These are phyloP conservation scores for Leptinotarsa defecta DNA, from an alignment of 1,140 invertebrate species.

Conservation along the genomic window DNA sequence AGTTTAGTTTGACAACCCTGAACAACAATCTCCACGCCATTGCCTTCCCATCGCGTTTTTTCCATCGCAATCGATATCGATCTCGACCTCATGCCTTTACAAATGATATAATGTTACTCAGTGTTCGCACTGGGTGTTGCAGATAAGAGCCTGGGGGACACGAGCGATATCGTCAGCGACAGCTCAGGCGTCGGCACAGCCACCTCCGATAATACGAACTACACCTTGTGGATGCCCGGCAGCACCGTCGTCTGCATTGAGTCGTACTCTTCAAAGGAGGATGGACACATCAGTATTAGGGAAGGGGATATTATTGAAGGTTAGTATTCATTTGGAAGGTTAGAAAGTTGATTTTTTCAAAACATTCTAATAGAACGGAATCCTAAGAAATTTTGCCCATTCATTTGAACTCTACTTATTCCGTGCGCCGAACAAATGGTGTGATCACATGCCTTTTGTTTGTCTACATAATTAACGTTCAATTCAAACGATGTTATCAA, in stretches of 20 bases:
- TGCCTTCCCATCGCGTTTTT: not conserved
- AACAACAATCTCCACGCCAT: too few relatives aligned
- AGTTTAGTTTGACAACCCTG: too few relatives aligned
- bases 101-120: conserved; percentile 45
- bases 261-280: conserved; percentile 72
- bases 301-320: conserved; percentile 92
- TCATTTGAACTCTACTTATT: too few relatives aligned
- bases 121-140: conserved; percentile 59
- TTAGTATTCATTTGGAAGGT: conserved; percentile 54
- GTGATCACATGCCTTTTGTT: too few relatives aligned
- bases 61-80: not conserved
- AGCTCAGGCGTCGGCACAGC: conserved; percentile 87
- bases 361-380: too few relatives aligned
- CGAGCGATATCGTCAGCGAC: conserved; percentile 87
- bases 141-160: conserved; percentile 87
- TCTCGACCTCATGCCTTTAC: conserved; percentile 23
- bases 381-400: too few relatives aligned
- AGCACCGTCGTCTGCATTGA: conserved; percentile 87
- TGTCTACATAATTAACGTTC: too few relatives aligned
- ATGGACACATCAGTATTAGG: conserved; percentile 77
- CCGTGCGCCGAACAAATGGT: too few relatives aligned
- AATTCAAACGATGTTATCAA: too few relatives aligned
- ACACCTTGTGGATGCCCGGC: conserved; percentile 76
- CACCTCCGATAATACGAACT: conserved; percentile 82
- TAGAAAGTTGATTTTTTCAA: too few relatives aligned